Base-by-base conservation (phyloP, 2,888 invertebrate genomes). In the Cyclophora punctaria region DNA sequence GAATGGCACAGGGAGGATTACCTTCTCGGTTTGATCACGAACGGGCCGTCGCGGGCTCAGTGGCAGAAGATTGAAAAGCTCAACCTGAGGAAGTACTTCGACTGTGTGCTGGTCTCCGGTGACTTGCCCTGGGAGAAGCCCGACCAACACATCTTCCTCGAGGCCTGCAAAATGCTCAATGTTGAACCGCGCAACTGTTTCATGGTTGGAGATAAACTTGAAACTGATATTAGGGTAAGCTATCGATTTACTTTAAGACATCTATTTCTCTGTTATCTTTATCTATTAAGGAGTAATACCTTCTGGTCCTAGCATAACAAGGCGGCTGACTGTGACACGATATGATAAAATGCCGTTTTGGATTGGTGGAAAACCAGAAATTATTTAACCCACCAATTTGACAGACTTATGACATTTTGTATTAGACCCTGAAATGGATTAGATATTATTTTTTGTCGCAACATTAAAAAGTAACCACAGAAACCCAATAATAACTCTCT, bases 41-140 rank as follows among this genome's bases (percentile, higher is more conserved):
- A 96, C 80, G 96, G 96, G 46, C 94, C 96, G 6, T 95, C 96
- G 53, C 91, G 92, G 57, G 93, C 95, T 41, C 96, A 96, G 81
- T 96, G 96, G 95, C 96, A 96, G 87, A 96, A 96, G 86, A 90
- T 96, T 58, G 90, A 92, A 55, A 91, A 91, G 60, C 89, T 95
- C 59, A 90, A 91, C 48, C 88, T 95, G 45, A 90, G 91, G 63
- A 90, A 91, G 66, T 93, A 92, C 82, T 96, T 96, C 80, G 95
- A 95, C 83, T 91, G 93, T 67, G 91, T 95, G 70, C 86, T 95
- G 66, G 95, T 96, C 44, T 95, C 95, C 46, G 95, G 95, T 20
- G 96, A 96, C 83, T 86, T 94, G 66, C 93, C 94, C 3, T 95
- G 94, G 93, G 96, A 96, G 84, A 96, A 96, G 79, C 96, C 96